phyloP scores from a whole-genome alignment of 2,888 invertebrate genomes.

The Electrophaes corylata region DNA sequence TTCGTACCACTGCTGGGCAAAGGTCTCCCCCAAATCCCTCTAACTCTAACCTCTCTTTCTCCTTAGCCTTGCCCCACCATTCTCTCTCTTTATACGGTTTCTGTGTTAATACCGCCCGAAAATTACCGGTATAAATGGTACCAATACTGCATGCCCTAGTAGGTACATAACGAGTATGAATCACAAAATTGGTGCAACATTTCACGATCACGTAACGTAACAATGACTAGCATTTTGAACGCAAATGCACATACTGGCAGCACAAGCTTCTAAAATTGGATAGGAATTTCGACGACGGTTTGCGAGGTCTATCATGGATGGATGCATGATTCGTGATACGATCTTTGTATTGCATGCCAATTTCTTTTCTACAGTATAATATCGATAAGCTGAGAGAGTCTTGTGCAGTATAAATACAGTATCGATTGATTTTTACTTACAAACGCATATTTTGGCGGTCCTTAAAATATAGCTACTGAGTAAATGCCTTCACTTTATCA shows the following conservation, averaged over 20 bases:
- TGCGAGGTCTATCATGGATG: not conserved
- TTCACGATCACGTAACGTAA: not conserved
- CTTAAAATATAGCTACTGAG: too few relatives aligned
- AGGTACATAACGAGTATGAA: not conserved
- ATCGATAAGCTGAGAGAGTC: not conserved
- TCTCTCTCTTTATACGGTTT: not conserved
- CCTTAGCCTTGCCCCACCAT: too few relatives aligned
- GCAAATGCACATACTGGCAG: not conserved
- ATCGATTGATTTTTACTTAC: not conserved
- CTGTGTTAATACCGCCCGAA: too few relatives aligned
- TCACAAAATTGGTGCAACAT: slow-evolving; percentile 6
- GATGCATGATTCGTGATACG: slow-evolving; percentile 1
- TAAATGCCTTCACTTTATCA: too few relatives aligned
- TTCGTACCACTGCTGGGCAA: too few relatives aligned
- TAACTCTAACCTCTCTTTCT: too few relatives aligned
- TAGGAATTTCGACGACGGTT: slow-evolving; percentile 1
- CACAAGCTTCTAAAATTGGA: slow-evolving; percentile 6
- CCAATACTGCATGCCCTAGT: too few relatives aligned
- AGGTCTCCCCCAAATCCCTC: too few relatives aligned
- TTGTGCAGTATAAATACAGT: not conserved
- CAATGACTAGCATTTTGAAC: slow-evolving; percentile 2
- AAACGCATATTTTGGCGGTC: too few relatives aligned
- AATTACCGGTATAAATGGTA: too few relatives aligned
- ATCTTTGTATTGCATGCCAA: not conserved
- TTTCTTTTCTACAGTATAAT: not conserved